phyloP scores from a whole-genome alignment of 2,888 invertebrate genomes.

The Acleris emargana region DNA sequence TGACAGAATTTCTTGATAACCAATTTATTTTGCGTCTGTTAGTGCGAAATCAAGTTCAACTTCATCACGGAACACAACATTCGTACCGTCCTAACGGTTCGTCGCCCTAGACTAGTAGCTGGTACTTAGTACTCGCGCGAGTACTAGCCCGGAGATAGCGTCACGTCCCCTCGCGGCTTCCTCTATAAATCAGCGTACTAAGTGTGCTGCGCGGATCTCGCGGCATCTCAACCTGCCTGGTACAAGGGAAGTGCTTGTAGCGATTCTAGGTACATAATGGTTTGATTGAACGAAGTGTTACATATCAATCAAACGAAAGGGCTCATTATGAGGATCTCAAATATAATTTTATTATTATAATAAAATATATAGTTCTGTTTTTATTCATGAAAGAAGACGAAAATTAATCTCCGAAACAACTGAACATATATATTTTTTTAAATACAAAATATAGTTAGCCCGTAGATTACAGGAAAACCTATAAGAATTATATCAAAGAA shows the following conservation, averaged over 20 bases:
- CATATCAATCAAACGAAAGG: too few relatives aligned
- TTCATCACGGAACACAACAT: not conserved
- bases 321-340: too few relatives aligned
- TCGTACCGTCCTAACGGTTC: slow-evolving; percentile 5
- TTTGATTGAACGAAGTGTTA: too few relatives aligned
- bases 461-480: too few relatives aligned
- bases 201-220: slow-evolving; percentile 40
- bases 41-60: not conserved
- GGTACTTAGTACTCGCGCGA: slow-evolving; percentile 4
- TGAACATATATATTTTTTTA: too few relatives aligned
- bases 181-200: slow-evolving; percentile 53
- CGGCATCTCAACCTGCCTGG: slow-evolving; percentile 16
- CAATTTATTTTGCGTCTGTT: not conserved
- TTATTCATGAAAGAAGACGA: too few relatives aligned
- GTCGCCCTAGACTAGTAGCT: slow-evolving; percentile 11
- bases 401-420: too few relatives aligned
- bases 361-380: too few relatives aligned
- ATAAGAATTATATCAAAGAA: too few relatives aligned
- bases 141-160: slow-evolving; percentile 40
- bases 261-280: not conserved
- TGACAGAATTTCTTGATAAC: too few relatives aligned
- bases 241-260: slow-evolving; percentile 5
- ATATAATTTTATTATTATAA: too few relatives aligned
- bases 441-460: too few relatives aligned
- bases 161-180: slow-evolving; percentile 45